Percentiles rank a stretch among this genome's conserved stretches.
Conservation (phyloP, 2,888 invertebrate species). For the Stenurella melanura region DNA sequence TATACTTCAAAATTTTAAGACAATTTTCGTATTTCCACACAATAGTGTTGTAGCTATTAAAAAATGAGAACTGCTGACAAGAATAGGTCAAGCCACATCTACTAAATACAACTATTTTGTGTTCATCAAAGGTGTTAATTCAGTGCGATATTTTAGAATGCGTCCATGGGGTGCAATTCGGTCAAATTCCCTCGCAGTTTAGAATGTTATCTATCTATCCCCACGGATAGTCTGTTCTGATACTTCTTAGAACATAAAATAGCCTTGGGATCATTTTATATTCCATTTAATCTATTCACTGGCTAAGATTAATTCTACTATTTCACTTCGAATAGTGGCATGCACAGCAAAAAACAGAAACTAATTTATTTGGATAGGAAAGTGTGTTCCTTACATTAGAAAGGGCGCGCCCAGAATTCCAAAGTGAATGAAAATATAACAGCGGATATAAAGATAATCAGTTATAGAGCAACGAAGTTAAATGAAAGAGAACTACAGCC, state of each 20-base stretch:
- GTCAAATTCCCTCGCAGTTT: slow-evolving; percentile 59
- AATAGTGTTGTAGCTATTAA: too few relatives aligned
- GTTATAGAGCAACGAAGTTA: background rate
- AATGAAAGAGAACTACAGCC: background rate
- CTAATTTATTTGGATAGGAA: slow-evolving; percentile 17
- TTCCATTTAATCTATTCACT: slow-evolving; percentile 50
- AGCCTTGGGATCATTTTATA: slow-evolving; percentile 56
- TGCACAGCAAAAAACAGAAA: slow-evolving; percentile 16
- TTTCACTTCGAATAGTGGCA: slow-evolving; percentile 6
- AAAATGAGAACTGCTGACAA: background rate
- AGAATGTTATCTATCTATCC: slow-evolving; percentile 62
- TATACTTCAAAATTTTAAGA: too few relatives aligned
- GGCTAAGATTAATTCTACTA: slow-evolving; percentile 35
- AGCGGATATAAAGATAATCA: slow-evolving; percentile 3
- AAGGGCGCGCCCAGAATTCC: background rate
- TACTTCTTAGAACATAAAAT: slow-evolving; percentile 56
- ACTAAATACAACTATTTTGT: slow-evolving; percentile 52
- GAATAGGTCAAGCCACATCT: slow-evolving; percentile 16
- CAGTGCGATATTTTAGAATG: slow-evolving; percentile 58
- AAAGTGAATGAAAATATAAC: background rate
- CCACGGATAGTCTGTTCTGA: slow-evolving; percentile 54
- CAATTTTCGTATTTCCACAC: too few relatives aligned
- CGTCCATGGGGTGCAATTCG: slow-evolving; percentile 60
- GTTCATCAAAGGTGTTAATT: slow-evolving; percentile 61
- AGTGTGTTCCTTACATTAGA: background rate